These are phyloP conservation scores for Apogon hyalosoma DNA, from an alignment of 2,797 vertebrate species.

Conservation along the genomic window DNA sequence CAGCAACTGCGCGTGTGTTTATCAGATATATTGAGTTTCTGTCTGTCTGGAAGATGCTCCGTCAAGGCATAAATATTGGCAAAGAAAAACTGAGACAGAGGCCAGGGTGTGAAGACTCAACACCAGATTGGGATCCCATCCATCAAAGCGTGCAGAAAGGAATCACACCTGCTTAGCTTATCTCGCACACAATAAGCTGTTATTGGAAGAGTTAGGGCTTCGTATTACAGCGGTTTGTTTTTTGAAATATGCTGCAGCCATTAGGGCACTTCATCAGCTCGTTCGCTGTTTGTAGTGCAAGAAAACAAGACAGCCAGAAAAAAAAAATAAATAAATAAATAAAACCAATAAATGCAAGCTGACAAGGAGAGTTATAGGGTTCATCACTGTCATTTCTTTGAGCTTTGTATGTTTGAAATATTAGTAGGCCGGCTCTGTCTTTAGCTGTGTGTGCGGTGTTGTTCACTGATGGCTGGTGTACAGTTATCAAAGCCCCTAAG, in stretches of 20 bases:
- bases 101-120: conserved; percentile 47
- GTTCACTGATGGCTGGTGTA: conserved; percentile 22
- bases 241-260: conserved; percentile 45
- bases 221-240: conserved; percentile 47
- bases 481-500: conserved; percentile 42
- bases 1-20: conserved; percentile 27
- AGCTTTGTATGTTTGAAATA: conserved; percentile 53
- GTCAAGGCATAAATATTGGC: conserved; percentile 60
- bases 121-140: conserved; percentile 59
- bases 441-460: conserved; percentile 8
- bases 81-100: conserved; percentile 55
- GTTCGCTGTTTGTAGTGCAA: conserved; percentile 6
- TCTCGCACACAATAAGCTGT: conserved; percentile 49
- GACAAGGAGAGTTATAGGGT: conserved; percentile 12
- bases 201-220: conserved; percentile 55
- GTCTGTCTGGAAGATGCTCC: conserved; percentile 50
- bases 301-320: not conserved
- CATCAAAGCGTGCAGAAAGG: conserved; percentile 45
- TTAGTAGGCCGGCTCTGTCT: conserved; percentile 31
- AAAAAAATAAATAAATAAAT: conserved; percentile 16
- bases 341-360: conserved; percentile 28
- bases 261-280: conserved; percentile 43
- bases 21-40: conserved; percentile 69
- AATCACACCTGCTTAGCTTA: conserved; percentile 63
- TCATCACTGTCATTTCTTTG: conserved; percentile 52